A percentile compares a stretch with the other conserved stretches of the same genome.
These are phyloP conservation scores for Drosophila hydei DNA, from an alignment of 1,140 invertebrate genomes.

Conservation along the genomic window DNA sequence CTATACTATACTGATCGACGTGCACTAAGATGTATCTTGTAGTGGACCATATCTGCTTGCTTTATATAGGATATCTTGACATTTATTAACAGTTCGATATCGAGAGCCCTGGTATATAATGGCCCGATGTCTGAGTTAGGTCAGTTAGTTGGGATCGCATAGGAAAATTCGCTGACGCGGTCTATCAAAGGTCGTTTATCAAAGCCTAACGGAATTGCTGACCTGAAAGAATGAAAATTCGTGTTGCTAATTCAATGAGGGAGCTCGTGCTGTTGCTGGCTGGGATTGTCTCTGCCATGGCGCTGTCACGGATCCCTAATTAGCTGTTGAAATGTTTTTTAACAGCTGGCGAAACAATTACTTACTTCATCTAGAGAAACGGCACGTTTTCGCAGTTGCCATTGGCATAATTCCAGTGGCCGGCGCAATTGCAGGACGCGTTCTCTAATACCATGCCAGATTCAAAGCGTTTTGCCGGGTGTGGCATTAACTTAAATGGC, in stretches of 20 bases:
- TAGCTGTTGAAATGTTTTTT: slow-evolving; percentile 4
- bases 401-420: slow-evolving; percentile 24
- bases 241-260: neutral
- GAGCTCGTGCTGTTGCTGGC: neutral
- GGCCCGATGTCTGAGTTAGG: too few relatives aligned
- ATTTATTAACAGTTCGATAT: too few relatives aligned
- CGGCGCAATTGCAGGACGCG: slow-evolving; percentile 4
- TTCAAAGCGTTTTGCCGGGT: slow-evolving; percentile 65
- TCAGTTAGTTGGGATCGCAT: too few relatives aligned
- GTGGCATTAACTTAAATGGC: slow-evolving; percentile 76
- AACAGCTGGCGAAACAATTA: slow-evolving; percentile 5
- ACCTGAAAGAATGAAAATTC: neutral
- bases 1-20: too few relatives aligned
- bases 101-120: too few relatives aligned
- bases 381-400: neutral
- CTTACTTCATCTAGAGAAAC: neutral
- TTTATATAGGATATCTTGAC: too few relatives aligned
- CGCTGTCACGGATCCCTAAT: slow-evolving; percentile 2
- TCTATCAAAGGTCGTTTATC: neutral
- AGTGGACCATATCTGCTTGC: too few relatives aligned
- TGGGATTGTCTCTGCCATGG: neutral
- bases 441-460: slow-evolving; percentile 57
- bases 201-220: neutral
- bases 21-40: too few relatives aligned
- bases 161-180: too few relatives aligned